Percentiles rank a stretch among this genome's conserved stretches.
phyloP scores from a whole-genome alignment of 2,797 vertebrate species.

The Muraenolepis orangiensis region DNA sequence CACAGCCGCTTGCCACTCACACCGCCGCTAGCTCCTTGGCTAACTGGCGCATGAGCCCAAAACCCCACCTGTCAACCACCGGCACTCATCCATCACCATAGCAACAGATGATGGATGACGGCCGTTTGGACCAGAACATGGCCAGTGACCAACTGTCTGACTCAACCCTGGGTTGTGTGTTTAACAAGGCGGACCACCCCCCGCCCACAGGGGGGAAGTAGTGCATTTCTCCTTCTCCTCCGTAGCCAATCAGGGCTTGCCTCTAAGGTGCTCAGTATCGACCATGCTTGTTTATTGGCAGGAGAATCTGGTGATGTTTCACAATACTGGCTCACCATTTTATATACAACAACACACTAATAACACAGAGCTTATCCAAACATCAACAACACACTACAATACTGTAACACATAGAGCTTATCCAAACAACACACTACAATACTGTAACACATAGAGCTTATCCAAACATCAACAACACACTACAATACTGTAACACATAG shows the following conservation, averaged over 20 bases:
- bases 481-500: too few species aligned
- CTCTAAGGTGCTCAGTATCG: conserved; percentile 18
- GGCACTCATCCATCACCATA: background rate
- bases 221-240: conserved; percentile 16
- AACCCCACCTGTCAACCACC: background rate
- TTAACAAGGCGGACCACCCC: background rate
- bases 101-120: conserved; percentile 24
- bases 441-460: too few species aligned
- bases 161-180: conserved; percentile 16
- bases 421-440: too few species aligned
- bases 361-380: background rate
- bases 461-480: too few species aligned
- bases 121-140: conserved; percentile 27
- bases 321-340: background rate
- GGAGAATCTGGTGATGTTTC: background rate
- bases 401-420: too few species aligned
- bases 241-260: conserved; percentile 7
- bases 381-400: too few species aligned
- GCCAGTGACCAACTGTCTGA: conserved; percentile 41
- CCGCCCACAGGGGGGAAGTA: conserved; percentile 4
- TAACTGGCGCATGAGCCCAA: background rate
- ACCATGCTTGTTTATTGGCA: background rate
- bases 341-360: background rate
- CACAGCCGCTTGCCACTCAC: background rate
- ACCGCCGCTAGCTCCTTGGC: background rate